These are phyloP conservation scores for Entosphenus tridentatus DNA, from an alignment of 2,113 vertebrate species.

Conservation along the genomic window DNA sequence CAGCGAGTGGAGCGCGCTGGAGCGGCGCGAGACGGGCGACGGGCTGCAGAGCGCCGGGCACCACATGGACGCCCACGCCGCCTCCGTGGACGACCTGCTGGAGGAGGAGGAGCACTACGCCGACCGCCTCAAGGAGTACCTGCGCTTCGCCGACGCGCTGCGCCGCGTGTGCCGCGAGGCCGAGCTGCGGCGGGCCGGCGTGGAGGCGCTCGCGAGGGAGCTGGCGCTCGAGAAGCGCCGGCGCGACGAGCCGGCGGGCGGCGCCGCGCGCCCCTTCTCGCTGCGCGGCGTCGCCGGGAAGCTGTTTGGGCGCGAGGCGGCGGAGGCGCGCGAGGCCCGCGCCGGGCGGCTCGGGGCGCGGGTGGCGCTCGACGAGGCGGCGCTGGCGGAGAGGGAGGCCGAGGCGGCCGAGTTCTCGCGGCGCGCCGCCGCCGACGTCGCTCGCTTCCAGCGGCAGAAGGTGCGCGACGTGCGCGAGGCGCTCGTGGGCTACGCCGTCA, in stretches of 20 bases:
- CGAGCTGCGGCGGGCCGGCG: slow-evolving; percentile 9
- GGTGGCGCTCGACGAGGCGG: slow-evolving; percentile 55
- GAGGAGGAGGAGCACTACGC: slow-evolving; percentile 88
- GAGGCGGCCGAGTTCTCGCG: slow-evolving; percentile 17
- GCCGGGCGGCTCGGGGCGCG: slow-evolving; percentile 63
- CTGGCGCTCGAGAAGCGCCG: slow-evolving; percentile 70
- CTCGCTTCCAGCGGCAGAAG: slow-evolving; percentile 80
- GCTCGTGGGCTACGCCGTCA: slow-evolving; percentile 75
- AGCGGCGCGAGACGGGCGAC: slow-evolving; percentile 68
- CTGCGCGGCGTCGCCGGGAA: slow-evolving; percentile 87
- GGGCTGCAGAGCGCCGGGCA: slow-evolving; percentile 80
- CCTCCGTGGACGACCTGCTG: slow-evolving; percentile 74
- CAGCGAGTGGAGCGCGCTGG: slow-evolving; percentile 90
- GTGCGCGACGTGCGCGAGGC: slow-evolving; percentile 70
- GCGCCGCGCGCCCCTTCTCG: slow-evolving; percentile 73
- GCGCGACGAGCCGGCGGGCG: slow-evolving; percentile 63
- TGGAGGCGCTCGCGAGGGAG: slow-evolving; percentile 56
- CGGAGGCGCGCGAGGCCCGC: slow-evolving; percentile 66
- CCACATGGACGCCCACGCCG: slow-evolving; percentile 80
- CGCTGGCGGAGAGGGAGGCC: slow-evolving; percentile 44
- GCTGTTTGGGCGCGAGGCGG: slow-evolving; percentile 75
- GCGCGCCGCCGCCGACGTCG: slow-evolving; percentile 29
- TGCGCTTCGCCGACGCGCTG: slow-evolving; percentile 67
- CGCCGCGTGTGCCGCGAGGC: slow-evolving; percentile 24
- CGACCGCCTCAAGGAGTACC: slow-evolving; percentile 77